phyloP scores from a whole-genome alignment of 2,797 vertebrate genomes.

The Acipenser transmontanus region DNA sequence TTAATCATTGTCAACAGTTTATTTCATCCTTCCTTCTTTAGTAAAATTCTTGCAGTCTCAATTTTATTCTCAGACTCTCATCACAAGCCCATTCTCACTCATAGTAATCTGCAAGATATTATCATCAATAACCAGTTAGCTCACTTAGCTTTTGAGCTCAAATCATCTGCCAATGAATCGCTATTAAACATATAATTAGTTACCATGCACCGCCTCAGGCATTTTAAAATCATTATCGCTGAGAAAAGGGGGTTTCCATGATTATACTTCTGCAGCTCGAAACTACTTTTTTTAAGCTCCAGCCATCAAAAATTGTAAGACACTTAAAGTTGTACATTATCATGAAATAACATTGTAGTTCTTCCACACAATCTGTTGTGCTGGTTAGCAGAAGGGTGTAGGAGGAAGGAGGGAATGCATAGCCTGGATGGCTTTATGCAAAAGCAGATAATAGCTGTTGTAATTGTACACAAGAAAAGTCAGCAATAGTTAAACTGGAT shows the following conservation, averaged over 20 bases:
- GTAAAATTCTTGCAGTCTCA: too few species aligned
- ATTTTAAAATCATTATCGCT: slow-evolving; percentile 27
- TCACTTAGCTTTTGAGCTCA: slow-evolving; percentile 32
- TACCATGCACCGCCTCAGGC: slow-evolving; percentile 33
- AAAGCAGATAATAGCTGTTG: too few species aligned
- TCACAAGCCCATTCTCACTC: too few species aligned
- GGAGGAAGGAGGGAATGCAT: too few species aligned
- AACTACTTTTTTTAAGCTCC: neutral
- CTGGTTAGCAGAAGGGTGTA: too few species aligned
- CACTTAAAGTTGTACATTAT: neutral
- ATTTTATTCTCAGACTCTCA: too few species aligned
- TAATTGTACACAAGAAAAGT: too few species aligned
- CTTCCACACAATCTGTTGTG: too few species aligned
- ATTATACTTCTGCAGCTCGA: neutral
- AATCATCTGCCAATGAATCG: slow-evolving; percentile 41
- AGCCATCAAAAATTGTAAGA: too few species aligned
- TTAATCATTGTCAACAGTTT: too few species aligned
- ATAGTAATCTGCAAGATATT: slow-evolving; percentile 35
- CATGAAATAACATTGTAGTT: neutral
- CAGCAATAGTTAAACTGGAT: too few species aligned
- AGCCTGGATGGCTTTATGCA: too few species aligned
- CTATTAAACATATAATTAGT: slow-evolving; percentile 40
- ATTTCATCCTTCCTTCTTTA: neutral
- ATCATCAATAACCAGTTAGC: slow-evolving; percentile 56
- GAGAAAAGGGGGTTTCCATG: slow-evolving; percentile 20